Evolutionary conservation across 2,113 vertebrate species (phyloP).

Genomic region (Corvus hawaiiensis): DNA sequence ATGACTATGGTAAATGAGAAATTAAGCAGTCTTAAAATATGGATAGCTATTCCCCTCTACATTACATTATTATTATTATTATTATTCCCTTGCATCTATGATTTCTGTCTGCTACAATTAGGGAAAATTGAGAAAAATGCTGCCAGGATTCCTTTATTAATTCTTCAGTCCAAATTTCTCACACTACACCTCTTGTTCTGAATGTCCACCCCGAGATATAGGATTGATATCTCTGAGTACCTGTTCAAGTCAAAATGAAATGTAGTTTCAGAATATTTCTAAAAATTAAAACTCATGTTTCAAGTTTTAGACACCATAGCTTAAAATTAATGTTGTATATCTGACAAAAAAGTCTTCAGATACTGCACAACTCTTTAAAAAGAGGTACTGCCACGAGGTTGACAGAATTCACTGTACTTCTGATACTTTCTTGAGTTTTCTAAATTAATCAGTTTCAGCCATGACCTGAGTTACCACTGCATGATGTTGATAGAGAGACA

Average conservation of each 20-base stretch:
- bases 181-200: background rate
- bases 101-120: background rate
- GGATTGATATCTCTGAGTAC: background rate
- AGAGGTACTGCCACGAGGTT: background rate
- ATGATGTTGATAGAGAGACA: background rate
- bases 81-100: background rate
- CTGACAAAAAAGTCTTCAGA: background rate
- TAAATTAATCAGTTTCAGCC: background rate
- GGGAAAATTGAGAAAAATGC: background rate
- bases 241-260: background rate
- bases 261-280: background rate
- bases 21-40: background rate
- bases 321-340: background rate
- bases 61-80: background rate
- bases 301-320: background rate
- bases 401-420: background rate
- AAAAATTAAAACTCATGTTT: background rate
- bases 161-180: background rate
- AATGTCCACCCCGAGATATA: background rate
- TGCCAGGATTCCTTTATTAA: background rate
- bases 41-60: accelerated
- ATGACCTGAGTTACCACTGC: background rate
- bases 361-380: background rate
- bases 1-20: background rate
- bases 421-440: background rate